Evolutionary conservation across 2,888 invertebrate genomes (phyloP).

Genomic region (Coleophora flavipennella): DNA sequence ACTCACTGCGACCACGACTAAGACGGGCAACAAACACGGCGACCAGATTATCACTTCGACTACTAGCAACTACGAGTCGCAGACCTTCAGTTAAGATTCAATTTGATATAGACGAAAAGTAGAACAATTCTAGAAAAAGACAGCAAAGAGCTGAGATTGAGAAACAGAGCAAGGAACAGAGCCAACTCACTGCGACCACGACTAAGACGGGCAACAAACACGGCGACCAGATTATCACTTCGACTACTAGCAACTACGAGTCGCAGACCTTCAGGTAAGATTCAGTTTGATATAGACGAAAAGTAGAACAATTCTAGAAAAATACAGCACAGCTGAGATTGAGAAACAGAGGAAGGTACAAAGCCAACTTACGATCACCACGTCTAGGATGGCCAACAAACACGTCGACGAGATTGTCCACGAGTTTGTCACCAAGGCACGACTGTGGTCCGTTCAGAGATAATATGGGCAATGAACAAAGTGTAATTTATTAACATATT

Average conservation of each 20-base stretch:
- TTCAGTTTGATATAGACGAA: too few relatives aligned
- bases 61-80: constrained; percentile 98
- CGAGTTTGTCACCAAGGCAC: too few relatives aligned
- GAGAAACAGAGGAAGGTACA: constrained; percentile 99
- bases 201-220: constrained; percentile 99
- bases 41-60: constrained; percentile 99
- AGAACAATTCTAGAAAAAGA: too few relatives aligned
- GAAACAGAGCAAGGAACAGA: constrained; percentile 99
- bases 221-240: constrained; percentile 99
- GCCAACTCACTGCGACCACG: constrained; percentile 97
- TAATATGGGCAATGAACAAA: too few relatives aligned
- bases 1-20: constrained; percentile 97
- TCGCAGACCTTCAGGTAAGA: constrained; percentile 89
- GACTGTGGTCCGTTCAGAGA: too few relatives aligned
- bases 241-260: constrained; percentile 99
- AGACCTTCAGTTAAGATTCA: constrained; percentile 81
- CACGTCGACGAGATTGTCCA: constrained; percentile 99
- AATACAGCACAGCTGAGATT: constrained; percentile 82
- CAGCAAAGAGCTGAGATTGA: constrained; percentile 99
- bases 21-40: constrained; percentile 99
- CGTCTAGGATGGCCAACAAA: constrained; percentile 98
- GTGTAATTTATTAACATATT: too few relatives aligned
- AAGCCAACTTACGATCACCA: constrained; percentile 97
- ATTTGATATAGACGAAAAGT: too few relatives aligned
- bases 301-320: too few relatives aligned